phyloP scores from a whole-genome alignment of 2,113 vertebrate genomes.

The Orientallactaga bullata region DNA sequence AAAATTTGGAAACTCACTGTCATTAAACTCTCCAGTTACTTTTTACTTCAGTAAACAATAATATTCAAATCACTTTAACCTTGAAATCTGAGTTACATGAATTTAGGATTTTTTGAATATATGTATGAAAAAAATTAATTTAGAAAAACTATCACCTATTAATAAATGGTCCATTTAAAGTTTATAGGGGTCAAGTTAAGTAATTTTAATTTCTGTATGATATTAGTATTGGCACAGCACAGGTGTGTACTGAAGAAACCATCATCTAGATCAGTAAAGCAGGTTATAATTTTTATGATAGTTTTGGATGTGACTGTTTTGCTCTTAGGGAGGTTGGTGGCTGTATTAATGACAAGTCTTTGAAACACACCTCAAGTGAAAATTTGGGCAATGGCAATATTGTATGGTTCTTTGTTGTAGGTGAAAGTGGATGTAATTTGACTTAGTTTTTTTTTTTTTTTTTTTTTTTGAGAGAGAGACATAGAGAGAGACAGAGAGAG shows the following conservation, averaged over 20 bases:
- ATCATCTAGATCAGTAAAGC: neutral
- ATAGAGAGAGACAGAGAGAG: no score
- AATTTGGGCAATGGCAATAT: neutral
- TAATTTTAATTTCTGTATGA: constrained; percentile 30
- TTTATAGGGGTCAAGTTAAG: neutral
- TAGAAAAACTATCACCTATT: neutral
- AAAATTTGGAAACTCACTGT: constrained; percentile 36
- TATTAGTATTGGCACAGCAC: neutral
- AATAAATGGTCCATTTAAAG: constrained; percentile 2
- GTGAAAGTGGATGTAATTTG: neutral
- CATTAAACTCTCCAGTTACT: neutral
- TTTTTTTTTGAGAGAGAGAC: no score
- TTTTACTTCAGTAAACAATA: constrained; percentile 23
- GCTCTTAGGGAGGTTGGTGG: neutral
- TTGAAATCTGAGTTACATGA: neutral
- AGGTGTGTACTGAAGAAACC: constrained; percentile 22
- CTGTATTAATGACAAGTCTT: neutral
- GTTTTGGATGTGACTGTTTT: neutral
- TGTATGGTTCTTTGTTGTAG: neutral
- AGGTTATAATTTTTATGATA: neutral
- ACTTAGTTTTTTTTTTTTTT: no score
- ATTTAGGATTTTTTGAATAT: neutral
- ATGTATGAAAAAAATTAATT: neutral
- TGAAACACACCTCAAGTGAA: neutral
- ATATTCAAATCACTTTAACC: neutral